Evolutionary conservation across 1,140 invertebrate genomes (phyloP), one percentile per base, ranked within the genome.

Genomic region (Arion vulgaris): DNA sequence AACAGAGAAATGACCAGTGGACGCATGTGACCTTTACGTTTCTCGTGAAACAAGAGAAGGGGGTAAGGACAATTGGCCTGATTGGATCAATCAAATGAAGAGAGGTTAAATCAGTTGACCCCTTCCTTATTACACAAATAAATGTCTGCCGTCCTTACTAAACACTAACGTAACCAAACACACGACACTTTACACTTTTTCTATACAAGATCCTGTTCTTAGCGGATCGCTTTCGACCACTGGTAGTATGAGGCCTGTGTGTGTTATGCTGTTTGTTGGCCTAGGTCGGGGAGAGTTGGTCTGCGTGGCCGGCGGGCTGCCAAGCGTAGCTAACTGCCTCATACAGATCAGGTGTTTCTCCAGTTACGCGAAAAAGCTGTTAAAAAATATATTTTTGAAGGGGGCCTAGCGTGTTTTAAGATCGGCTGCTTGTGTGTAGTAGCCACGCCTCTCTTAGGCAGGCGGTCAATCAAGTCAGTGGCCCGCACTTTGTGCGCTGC

Each of bases 381-480:
- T 81, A 34, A 66, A 57, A 78, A 72, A 66, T 39, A 13, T 71
- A 45, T n/a, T 45, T 45, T 32, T 32, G 4, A n/a, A 34, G 38
- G 0, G 45, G 72, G 39, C 28, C 73, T 81, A 84, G 49, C 41
- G 49, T 80, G 71, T 57, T 28, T 39, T 38, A 74, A 53, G 77
- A 32, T 57, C 69, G 83, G 51, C 32, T n/a, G 69, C 39, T 19
- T 36, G 32, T 76, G 51, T 83, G 75, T 80, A 85, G 86, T 88
- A 84, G 85, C 80, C 80, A 83, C 87, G 86, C 86, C 87, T 81
- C 82, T 85, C 83, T 73, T 84, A 77, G 82, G 84, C 84, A 73
- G 71, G 86, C 88, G 88, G 88, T 89, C 88, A 89, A 89, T 85
- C 86, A 86, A 88, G 86, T 86, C 85, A 85, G 84, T 87, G 86